Conservation (phyloP, 2,888 invertebrate genomes). For the Oegoconia quadripuncta region DNA sequence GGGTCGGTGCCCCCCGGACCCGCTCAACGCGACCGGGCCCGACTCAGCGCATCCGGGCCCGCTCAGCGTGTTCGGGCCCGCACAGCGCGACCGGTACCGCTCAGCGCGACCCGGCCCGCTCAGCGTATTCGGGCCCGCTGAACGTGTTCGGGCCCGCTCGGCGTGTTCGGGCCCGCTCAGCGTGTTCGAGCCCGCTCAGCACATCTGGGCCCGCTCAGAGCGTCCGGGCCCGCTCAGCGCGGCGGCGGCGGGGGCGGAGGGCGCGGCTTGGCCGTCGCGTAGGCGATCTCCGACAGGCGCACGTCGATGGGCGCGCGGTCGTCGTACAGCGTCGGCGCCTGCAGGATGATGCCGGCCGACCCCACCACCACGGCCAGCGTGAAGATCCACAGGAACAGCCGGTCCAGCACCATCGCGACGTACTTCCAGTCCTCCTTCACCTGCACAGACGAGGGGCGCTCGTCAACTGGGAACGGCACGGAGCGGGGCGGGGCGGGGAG, state of each 20-base stretch:
- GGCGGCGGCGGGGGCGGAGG: slow-evolving; percentile 49
- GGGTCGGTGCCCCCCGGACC: slow-evolving; percentile 24
- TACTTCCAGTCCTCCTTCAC: slow-evolving; percentile 99
- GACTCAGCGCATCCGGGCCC: neutral
- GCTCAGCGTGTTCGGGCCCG: neutral
- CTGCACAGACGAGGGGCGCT: slow-evolving; percentile 71
- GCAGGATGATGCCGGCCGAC: slow-evolving; percentile 95
- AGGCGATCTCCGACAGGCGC: slow-evolving; percentile 92
- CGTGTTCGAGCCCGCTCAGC: slow-evolving; percentile 3
- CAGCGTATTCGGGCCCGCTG: no score
- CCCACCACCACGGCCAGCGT: slow-evolving; percentile 96
- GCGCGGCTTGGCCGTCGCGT: slow-evolving; percentile 91
- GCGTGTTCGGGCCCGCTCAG: neutral
- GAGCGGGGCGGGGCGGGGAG: neutral
- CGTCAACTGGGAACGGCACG: slow-evolving; percentile 31
- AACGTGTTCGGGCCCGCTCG: slow-evolving; percentile 1
- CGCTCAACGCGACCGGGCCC: slow-evolving; percentile 2
- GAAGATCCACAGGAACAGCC: slow-evolving; percentile 98
- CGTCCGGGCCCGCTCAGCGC: slow-evolving; percentile 3
- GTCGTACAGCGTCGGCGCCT: slow-evolving; percentile 96
- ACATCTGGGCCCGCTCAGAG: slow-evolving; percentile 2
- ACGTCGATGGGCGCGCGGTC: slow-evolving; percentile 93
- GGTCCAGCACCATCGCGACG: slow-evolving; percentile 98
- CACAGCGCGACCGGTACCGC: slow-evolving; percentile 5
- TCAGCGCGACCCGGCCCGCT: slow-evolving; percentile 11